Base-by-base conservation (phyloP, 2,113 vertebrate species). In the Arothron firmamentum region DNA sequence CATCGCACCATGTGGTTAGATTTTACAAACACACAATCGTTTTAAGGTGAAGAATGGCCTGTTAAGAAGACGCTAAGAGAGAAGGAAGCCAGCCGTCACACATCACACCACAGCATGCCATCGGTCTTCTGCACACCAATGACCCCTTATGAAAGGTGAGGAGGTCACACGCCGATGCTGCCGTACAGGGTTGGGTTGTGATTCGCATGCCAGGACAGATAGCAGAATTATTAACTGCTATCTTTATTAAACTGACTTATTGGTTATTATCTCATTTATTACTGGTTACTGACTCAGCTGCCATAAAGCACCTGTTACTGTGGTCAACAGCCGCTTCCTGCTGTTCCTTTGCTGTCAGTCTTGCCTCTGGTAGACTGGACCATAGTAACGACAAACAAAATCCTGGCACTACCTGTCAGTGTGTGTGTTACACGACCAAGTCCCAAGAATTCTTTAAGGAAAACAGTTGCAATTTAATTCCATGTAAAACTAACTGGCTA, bases 221-320 rank as follows among this genome's bases (percentile, higher is more conserved):
- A 34, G 6, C 31, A 9, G 9, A 34, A 9, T 34, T 9, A 34
- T 34, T 34, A 9, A n/a, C n/a, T n/a, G n/a, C n/a, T n/a, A n/a
- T n/a, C n/a, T n/a, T n/a, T n/a, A n/a, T 23, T 23, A 2, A 38
- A 38, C 6, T 38, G 34, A 38, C 12, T 38, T 38, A 10, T 10
- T 38, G 10, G 34, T 38, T 11, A 38, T 38, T 3, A 31, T 9
- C 9, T 12, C 34, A 38, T 38, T 38, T 38, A 38, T 38, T 1
- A 12, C 11, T 2, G 34, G 34, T 9, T 48, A 43, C 31, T 63
- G 74, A 78, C 67, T 82, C 75, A 60, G 66, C 59, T 54, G 31
- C 56, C 48, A 72, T 54, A 56, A 43, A 60, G 49, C 65, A 80
- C 72, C 59, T 74, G 65, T 54, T 74, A 59, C 58, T 43, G 50